phyloP scores from a whole-genome alignment of 2,888 invertebrate species.

The Chloroclysta siterata region DNA sequence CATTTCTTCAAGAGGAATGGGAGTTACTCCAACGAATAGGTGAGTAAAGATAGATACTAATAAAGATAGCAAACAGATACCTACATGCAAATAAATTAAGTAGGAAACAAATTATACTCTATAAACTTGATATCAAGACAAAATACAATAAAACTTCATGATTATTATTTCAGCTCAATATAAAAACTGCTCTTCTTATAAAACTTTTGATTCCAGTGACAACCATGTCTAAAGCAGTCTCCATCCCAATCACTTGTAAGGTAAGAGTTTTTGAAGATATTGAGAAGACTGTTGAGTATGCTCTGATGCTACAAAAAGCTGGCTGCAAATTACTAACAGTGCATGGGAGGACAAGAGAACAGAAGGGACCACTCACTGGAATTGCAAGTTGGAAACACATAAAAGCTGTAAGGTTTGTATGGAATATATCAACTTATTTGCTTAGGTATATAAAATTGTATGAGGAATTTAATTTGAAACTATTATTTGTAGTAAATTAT shows the following conservation, averaged over 20 bases:
- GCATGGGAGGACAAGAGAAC: constrained; percentile 97
- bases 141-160: no score
- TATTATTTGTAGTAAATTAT: no score
- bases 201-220: constrained; percentile 85
- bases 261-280: constrained; percentile 95
- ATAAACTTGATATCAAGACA: no score
- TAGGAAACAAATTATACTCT: background rate
- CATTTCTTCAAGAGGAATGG: constrained; percentile 99
- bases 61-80: no score
- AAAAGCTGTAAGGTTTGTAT: constrained; percentile 89
- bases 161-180: no score
- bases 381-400: constrained; percentile 97
- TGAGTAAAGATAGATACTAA: constrained; percentile 59
- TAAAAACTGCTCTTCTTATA: no score
- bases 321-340: constrained; percentile 97
- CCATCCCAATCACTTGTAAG: constrained; percentile 98
- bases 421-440: background rate
- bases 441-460: no score
- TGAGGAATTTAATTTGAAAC: no score
- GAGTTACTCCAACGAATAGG: constrained; percentile 92
- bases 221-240: constrained; percentile 88
- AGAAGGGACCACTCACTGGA: constrained; percentile 98
- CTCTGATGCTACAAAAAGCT: constrained; percentile 96
- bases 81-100: background rate
- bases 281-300: constrained; percentile 95